Evolutionary conservation across 2,888 invertebrate genomes (phyloP).

Genomic region (Dione juno): DNA sequence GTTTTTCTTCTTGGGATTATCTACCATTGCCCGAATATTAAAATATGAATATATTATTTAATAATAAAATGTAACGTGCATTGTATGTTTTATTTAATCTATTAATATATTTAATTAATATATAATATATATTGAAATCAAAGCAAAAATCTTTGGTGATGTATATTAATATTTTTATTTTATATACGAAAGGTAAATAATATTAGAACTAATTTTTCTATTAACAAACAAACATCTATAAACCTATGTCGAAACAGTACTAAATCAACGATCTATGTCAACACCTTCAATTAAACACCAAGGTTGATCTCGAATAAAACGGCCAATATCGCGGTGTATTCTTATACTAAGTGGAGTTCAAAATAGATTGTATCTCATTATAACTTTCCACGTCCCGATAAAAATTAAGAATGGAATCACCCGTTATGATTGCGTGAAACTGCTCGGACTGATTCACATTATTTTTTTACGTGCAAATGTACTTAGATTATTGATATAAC

Average conservation of each 20-base stretch:
- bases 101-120: no score
- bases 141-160: no score
- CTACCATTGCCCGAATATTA: no score
- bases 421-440: conserved; percentile 65
- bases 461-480: conserved; percentile 29
- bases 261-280: conserved; percentile 76
- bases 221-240: neutral
- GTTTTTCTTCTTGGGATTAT: no score
- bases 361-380: conserved; percentile 78
- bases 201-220: conserved; percentile 18
- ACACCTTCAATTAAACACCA: conserved; percentile 79
- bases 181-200: neutral
- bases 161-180: neutral
- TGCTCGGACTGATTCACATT: conserved; percentile 46
- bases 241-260: conserved; percentile 57
- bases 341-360: conserved; percentile 70
- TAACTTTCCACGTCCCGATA: conserved; percentile 74
- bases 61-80: no score
- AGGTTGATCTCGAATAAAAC: conserved; percentile 66
- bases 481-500: conserved; percentile 24
- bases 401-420: conserved; percentile 78
- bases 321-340: conserved; percentile 65
- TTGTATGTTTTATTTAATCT: no score
- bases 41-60: no score
- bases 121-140: no score